Evolutionary conservation across 2,888 invertebrate species (phyloP).

Genomic region (Panzeria rudis): DNA sequence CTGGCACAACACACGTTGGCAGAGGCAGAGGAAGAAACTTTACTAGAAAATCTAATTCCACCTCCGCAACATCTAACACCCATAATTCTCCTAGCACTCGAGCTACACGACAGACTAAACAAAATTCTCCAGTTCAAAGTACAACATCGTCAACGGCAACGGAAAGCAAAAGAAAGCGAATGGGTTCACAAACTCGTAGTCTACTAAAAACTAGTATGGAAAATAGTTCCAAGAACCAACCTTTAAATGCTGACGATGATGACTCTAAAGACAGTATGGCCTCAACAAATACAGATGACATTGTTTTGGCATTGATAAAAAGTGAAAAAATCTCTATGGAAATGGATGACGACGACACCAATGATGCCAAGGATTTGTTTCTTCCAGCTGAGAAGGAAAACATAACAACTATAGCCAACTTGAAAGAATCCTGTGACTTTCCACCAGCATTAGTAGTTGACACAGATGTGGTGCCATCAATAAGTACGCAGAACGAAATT

Average conservation of each 20-base stretch:
- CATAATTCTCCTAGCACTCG: conserved; percentile 76
- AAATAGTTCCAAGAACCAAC: conserved; percentile 34
- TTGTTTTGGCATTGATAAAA: conserved; percentile 78
- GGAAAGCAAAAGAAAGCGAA: conserved; percentile 73
- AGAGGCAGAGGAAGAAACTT: conserved; percentile 76
- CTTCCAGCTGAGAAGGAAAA: conserved; percentile 7
- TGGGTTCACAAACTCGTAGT: conserved; percentile 70
- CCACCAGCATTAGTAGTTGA: conserved; percentile 77
- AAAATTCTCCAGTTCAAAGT: conserved; percentile 75
- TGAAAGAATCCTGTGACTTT: conserved; percentile 55
- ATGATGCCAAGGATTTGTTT: conserved; percentile 47
- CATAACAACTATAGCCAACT: background rate
- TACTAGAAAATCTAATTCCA: conserved; percentile 72
- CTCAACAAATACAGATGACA: conserved; percentile 79
- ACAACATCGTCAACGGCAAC: conserved; percentile 31
- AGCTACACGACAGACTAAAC: conserved; percentile 77
- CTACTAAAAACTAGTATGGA: conserved; percentile 56
- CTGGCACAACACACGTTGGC: conserved; percentile 72
- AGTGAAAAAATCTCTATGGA: conserved; percentile 78
- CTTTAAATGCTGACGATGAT: conserved; percentile 75
- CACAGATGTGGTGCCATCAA: conserved; percentile 58
- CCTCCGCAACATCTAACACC: conserved; percentile 62
- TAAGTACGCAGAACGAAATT: conserved; percentile 8
- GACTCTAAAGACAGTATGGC: conserved; percentile 81
- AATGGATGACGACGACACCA: conserved; percentile 70